A percentile compares a stretch with the other conserved stretches of the same genome.
These are phyloP conservation scores for Pocillopora grandis DNA, from an alignment of 92 coral and sea anemone genomes.

Conservation along the genomic window DNA sequence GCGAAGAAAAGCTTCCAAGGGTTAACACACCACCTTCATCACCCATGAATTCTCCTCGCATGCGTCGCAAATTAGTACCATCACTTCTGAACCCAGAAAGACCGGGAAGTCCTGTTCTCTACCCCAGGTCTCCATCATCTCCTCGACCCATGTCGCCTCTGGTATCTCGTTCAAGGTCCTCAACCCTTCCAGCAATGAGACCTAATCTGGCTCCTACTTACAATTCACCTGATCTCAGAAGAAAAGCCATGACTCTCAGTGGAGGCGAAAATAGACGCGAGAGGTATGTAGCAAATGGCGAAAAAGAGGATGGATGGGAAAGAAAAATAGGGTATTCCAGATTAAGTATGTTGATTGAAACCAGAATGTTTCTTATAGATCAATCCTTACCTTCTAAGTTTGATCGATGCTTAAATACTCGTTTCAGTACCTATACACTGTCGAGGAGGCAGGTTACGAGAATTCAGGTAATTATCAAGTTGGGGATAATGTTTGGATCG, in stretches of 20 bases:
- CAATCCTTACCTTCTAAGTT: too few relatives aligned
- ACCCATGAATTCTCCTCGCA: conserved; percentile 27
- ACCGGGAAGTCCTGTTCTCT: conserved; percentile 20
- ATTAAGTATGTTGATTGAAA: too few relatives aligned
- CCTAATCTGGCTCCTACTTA: not conserved
- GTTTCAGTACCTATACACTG: too few relatives aligned
- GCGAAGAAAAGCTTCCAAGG: conserved; percentile 17
- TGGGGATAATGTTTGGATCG: too few relatives aligned
- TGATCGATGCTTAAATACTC: too few relatives aligned
- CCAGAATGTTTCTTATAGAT: too few relatives aligned
- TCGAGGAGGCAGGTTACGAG: too few relatives aligned
- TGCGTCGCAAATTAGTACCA: conserved; percentile 33
- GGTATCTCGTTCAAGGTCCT: conserved; percentile 11
- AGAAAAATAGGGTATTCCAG: not conserved
- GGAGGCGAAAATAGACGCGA: not conserved
- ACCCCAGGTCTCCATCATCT: conserved; percentile 29
- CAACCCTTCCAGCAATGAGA: not conserved
- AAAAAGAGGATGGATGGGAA: not conserved
- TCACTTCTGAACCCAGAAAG: conserved; percentile 26
- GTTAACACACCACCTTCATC: conserved; percentile 20
- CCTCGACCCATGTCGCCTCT: conserved; percentile 28
- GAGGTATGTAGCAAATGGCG: conserved; percentile 3
- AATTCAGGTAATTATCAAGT: too few relatives aligned
- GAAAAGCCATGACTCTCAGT: conserved; percentile 1
- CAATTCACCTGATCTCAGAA: conserved; percentile 2